Base-by-base conservation (phyloP, 2,888 invertebrate genomes). In the Mimumesa dahlbomi region DNA sequence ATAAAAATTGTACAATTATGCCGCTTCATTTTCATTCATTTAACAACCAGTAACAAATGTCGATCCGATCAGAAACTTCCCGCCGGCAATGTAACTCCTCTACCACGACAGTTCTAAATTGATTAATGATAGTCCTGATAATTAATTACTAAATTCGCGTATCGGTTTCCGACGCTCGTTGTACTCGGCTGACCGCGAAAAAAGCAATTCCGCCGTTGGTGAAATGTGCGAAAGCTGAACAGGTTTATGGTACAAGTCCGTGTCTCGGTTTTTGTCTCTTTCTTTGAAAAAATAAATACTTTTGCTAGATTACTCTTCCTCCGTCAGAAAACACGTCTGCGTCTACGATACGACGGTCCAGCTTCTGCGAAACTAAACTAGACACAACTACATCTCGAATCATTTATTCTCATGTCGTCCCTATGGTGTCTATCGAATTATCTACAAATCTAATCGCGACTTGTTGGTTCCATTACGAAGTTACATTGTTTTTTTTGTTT, bases 141-240 rank as follows among this genome's bases (percentile, higher is more conserved):
- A n/a, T n/a, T n/a, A n/a, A n/a, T n/a, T n/a, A n/a, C n/a, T n/a
- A n/a, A n/a, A n/a, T n/a, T n/a, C n/a, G n/a, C 9, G 11, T 4
- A 16, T 53, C 16, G 43, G 43, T 54, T 43, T 40, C 11, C 68
- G 18, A 25, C 19, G 42, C 16, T 18, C 53, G 52, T 36, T 16
- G 40, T 38, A 34, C 40, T 46, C 29, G 54, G 16, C 19, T 46
- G 49, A 50, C 18, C 34, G 70, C 38, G 46, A 63, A 58, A 53
- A 71, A 48, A 7, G 70, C 70, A 38, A 45, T 54, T 53, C 52
- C 36, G 48, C 69, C 34, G 48, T 48, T 62, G 42, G 42, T 45
- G 70, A 71, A n/a, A 71, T 48, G 70, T 57, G 63, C 70, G 70
- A 71, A 71, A 70, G 71, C 63, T 63, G 71, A 64, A 64, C 71